Base-by-base conservation (phyloP, 2,888 invertebrate genomes). In the Polydrusus tereticollis region DNA sequence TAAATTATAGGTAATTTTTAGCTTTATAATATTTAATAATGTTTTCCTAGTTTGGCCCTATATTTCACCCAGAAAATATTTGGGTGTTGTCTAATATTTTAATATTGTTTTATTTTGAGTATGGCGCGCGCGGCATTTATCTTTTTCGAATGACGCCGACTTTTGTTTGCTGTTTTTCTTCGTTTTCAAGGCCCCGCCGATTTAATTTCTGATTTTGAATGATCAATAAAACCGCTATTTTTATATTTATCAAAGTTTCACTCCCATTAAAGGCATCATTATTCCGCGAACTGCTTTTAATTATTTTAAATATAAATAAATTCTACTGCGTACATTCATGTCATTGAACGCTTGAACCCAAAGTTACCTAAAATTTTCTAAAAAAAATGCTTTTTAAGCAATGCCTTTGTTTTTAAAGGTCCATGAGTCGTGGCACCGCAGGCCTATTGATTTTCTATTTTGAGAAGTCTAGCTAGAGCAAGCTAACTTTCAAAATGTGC, bases 101-200 rank as follows among this genome's bases (percentile, higher is more conserved):
- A 84, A 85, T 85, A 83, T 83, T 83, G 78, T 81, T 83, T 83
- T 83, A 83, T 84, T 82, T 84, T 82, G 80, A 83, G 82, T 76
- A 82, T 82, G 82, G 83, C 83, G 83, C 82, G 82, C 83, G 83
- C 83, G 83, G 81, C 75, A 77, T 76, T 76, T 67, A 50, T 69
- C 70, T 77, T 74, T 77, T 81, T 82, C 76, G 77, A 80, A 82
- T 73, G 67, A 67, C 58, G 67, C 59, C 58, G 45, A 67, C 20
- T 50, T 63, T 43, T 62, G 20, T 62, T 62, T 62, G 38, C 38
- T 16, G 20, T 36, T 58, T 58, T 58, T 58, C 58, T 33, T 58
- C 14, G 41, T 41, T 58, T 58, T 58, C 21, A 58, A 58, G 41
- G 41, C 52, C 29, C 23, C 52, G 2, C 16, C 16, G 16, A 52